Conservation (phyloP, 2,113 vertebrate genomes). For the Raja brachyura region DNA sequence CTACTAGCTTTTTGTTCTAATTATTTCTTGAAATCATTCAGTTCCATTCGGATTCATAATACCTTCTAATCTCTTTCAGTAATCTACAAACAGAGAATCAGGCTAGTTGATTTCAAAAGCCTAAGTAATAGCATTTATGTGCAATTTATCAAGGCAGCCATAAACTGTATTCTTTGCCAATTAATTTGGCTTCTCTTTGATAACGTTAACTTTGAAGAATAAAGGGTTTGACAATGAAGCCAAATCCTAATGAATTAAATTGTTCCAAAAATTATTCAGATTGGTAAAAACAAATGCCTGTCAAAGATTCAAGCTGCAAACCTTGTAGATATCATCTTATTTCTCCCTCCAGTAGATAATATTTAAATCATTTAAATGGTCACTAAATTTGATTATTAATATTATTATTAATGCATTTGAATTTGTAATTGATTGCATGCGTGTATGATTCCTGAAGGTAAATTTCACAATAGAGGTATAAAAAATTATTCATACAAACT, state of each 20-base stretch:
- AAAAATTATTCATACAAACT: slow-evolving; percentile 14
- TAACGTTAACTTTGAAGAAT: slow-evolving; percentile 33
- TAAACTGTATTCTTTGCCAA: slow-evolving; percentile 38
- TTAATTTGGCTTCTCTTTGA: slow-evolving; percentile 38
- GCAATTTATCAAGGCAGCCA: slow-evolving; percentile 38
- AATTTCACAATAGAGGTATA: background rate
- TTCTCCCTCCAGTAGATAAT: background rate
- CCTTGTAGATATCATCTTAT: background rate
- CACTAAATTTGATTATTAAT: background rate
- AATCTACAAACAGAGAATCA: slow-evolving; percentile 49
- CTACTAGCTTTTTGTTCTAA: slow-evolving; percentile 43
- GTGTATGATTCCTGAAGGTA: background rate
- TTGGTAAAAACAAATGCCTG: slow-evolving; percentile 14
- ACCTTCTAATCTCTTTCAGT: slow-evolving; percentile 51
- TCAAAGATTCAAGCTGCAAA: background rate
- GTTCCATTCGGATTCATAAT: slow-evolving; percentile 54
- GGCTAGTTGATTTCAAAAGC: slow-evolving; percentile 43
- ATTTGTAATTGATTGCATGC: background rate
- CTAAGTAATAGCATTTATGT: slow-evolving; percentile 36
- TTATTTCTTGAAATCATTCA: slow-evolving; percentile 58
- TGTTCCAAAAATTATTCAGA: slow-evolving; percentile 28
- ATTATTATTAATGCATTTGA: background rate
- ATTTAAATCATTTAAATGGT: slow-evolving; percentile 23
- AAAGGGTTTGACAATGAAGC: slow-evolving; percentile 35
- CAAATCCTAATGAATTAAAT: slow-evolving; percentile 34